Conservation (phyloP, 2,888 invertebrate species). For the Oegoconia quadripuncta region DNA sequence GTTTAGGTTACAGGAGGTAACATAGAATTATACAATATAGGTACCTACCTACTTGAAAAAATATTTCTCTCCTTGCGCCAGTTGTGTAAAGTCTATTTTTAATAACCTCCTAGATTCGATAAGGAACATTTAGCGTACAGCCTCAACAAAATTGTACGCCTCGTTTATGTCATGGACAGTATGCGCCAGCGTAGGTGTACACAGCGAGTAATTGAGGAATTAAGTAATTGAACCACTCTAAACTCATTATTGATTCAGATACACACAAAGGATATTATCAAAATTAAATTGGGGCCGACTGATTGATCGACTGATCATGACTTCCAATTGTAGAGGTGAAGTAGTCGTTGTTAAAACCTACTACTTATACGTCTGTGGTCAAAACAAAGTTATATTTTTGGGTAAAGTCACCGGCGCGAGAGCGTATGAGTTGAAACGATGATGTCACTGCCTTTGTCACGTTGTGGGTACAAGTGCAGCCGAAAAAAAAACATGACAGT, state of each 20-base stretch:
- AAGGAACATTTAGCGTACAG: no score
- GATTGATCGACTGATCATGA: no score
- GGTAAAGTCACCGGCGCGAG: slow-evolving; percentile 26
- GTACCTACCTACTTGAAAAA: neutral
- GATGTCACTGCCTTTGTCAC: slow-evolving; percentile 64
- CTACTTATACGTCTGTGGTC: no score
- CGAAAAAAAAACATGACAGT: slow-evolving; percentile 61
- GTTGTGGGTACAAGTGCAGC: slow-evolving; percentile 54
- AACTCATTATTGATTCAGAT: slow-evolving; percentile 44
- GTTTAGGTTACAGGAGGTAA: no score
- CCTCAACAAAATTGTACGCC: no score
- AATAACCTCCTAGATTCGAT: no score
- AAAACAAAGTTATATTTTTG: slow-evolving; percentile 28
- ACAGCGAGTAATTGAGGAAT: slow-evolving; percentile 40
- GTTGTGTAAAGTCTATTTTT: no score
- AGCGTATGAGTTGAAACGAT: slow-evolving; percentile 46
- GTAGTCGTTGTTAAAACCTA: slow-evolving; percentile 16
- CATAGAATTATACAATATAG: no score
- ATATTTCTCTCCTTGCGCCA: no score
- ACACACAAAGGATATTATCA: slow-evolving; percentile 34
- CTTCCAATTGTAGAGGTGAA: slow-evolving; percentile 11
- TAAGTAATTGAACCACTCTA: slow-evolving; percentile 57
- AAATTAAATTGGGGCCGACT: slow-evolving; percentile 30
- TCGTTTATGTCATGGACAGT: no score
- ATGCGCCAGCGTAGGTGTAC: slow-evolving; percentile 30